Evolutionary conservation across 2,888 invertebrate genomes (phyloP).

Genomic region (Rhyacophila evoluta): DNA sequence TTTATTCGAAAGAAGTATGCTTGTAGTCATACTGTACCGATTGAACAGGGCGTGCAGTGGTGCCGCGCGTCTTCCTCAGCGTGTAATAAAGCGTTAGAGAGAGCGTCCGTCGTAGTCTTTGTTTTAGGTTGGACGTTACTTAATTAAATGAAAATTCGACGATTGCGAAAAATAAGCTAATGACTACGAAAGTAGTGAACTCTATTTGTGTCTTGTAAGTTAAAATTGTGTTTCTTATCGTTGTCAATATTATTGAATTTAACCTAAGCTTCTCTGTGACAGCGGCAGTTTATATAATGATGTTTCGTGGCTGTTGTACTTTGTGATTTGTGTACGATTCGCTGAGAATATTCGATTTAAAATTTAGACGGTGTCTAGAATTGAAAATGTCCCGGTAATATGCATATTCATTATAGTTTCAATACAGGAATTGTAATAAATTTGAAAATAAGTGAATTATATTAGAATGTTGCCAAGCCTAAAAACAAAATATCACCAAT

Average conservation of each 20-base stretch:
- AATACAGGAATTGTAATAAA: too few species aligned
- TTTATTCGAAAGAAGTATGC: too few species aligned
- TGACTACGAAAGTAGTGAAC: neutral
- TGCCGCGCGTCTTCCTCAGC: slow-evolving; percentile 9
- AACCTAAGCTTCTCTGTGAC: neutral
- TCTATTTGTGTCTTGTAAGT: neutral
- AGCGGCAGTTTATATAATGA: neutral
- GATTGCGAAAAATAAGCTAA: too few species aligned
- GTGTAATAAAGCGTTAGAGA: neutral
- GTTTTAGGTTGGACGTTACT: neutral
- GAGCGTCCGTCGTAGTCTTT: neutral
- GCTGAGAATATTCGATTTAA: too few species aligned
- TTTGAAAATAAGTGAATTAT: too few species aligned
- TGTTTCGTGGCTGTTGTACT: neutral
- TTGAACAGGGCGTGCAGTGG: neutral
- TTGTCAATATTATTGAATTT: neutral
- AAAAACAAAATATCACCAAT: too few species aligned
- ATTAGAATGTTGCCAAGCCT: too few species aligned
- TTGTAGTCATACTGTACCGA: neutral
- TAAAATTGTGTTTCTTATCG: neutral
- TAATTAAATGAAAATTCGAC: neutral
- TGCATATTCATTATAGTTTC: too few species aligned
- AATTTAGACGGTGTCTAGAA: too few species aligned
- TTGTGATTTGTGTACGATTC: too few species aligned
- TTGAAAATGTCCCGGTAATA: too few species aligned